These are phyloP conservation scores for Andrena camellia DNA, from an alignment of 2,888 invertebrate species.

Conservation along the genomic window DNA sequence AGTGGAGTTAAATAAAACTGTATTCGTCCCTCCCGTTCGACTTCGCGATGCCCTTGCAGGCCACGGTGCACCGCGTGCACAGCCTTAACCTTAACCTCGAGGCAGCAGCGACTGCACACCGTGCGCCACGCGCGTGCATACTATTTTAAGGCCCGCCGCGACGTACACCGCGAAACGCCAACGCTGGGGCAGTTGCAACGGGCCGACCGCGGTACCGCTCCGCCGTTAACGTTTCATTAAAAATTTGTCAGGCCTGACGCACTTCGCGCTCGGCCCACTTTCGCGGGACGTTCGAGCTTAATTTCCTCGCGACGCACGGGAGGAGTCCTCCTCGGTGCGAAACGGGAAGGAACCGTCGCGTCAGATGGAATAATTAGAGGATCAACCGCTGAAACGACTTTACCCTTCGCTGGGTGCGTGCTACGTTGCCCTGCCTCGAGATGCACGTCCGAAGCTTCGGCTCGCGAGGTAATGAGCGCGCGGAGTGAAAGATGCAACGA, in stretches of 20 bases:
- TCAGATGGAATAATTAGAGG: neutral
- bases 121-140: slow-evolving; percentile 36
- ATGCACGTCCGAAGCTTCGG: too few relatives aligned
- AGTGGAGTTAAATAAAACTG: slow-evolving; percentile 25
- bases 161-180: slow-evolving; percentile 38
- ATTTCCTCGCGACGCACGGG: neutral
- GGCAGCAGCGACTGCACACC: slow-evolving; percentile 23
- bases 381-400: neutral
- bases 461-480: too few relatives aligned
- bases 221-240: slow-evolving; percentile 29
- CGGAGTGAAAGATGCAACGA: too few relatives aligned
- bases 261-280: neutral
- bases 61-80: slow-evolving; percentile 21
- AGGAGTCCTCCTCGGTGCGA: neutral
- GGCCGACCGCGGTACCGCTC: slow-evolving; percentile 23
- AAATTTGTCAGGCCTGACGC: slow-evolving; percentile 21
- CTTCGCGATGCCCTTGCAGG: slow-evolving; percentile 40
- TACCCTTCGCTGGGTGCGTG: neutral
- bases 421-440: neutral
- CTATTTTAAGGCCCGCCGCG: slow-evolving; percentile 70
- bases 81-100: slow-evolving; percentile 69
- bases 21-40: slow-evolving; percentile 24
- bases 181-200: slow-evolving; percentile 17
- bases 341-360: neutral
- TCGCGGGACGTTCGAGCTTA: neutral